Evolutionary conservation across 2,113 vertebrate genomes (phyloP).

Genomic region (Gulo gulo): DNA sequence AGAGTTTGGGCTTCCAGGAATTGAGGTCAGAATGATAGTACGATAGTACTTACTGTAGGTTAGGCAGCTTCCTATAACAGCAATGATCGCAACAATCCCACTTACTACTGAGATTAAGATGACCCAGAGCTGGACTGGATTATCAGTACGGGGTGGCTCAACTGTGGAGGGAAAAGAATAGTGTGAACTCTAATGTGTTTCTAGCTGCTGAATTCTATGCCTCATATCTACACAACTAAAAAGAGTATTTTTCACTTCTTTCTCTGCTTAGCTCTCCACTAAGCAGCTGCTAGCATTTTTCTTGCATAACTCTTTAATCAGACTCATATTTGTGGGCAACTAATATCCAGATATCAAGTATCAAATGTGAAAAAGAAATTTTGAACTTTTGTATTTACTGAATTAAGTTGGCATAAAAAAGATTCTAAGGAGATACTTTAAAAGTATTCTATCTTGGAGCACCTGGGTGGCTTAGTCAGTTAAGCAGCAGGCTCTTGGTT

Average conservation of each 20-base stretch:
- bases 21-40: neutral
- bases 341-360: neutral
- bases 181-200: neutral
- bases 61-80: accelerated
- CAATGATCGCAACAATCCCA: neutral
- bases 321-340: neutral
- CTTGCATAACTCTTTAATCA: neutral
- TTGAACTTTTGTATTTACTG: neutral
- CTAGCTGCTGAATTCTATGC: neutral
- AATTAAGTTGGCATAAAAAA: neutral
- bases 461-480: neutral
- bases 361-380: neutral
- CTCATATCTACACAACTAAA: neutral
- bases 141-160: neutral
- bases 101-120: accelerated
- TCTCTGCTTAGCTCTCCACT: neutral
- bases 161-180: conserved; percentile 46
- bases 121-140: accelerated
- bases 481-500: neutral
- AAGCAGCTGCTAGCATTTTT: neutral
- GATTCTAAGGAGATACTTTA: neutral
- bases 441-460: neutral
- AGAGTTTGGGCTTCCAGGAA: neutral
- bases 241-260: neutral
- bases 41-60: conserved; percentile 18